Evolutionary conservation across 1,140 invertebrate genomes (phyloP).

Genomic region (Chrysoperla carnea): DNA sequence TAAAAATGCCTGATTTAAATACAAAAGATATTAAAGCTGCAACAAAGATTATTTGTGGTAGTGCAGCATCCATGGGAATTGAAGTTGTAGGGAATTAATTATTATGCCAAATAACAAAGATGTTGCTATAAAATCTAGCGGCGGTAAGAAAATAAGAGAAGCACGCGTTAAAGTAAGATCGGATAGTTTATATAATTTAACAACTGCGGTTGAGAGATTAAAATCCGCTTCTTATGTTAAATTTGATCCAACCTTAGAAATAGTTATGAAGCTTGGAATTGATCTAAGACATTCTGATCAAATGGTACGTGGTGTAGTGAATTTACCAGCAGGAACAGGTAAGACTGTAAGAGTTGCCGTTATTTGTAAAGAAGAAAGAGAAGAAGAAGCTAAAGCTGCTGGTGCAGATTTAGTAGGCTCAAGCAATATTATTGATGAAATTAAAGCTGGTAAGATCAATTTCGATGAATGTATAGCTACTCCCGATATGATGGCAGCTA

Average conservation of each 20-base stretch:
- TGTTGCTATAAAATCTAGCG: no score
- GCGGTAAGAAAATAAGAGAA: no score
- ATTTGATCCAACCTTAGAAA: conserved; percentile 1
- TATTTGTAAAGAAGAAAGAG: conserved; percentile 1
- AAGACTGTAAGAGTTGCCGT: conserved; percentile 3
- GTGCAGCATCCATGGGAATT: no score
- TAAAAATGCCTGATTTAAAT: no score
- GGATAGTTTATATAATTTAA: no score
- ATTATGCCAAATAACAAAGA: no score
- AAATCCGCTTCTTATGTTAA: conserved; percentile 1
- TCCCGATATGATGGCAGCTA: conserved; percentile 2
- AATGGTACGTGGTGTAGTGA: conserved; percentile 2
- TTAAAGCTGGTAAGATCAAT: conserved; percentile 2
- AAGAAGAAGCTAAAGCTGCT: conserved; percentile 3
- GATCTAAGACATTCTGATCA: conserved; percentile 5
- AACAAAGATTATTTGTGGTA: no score
- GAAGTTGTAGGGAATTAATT: no score
- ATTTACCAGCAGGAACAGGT: conserved; percentile 4
- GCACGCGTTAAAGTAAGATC: no score
- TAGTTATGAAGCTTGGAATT: conserved; percentile 3
- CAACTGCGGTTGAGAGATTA: background rate
- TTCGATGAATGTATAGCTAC: conserved; percentile 4
- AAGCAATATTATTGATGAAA: conserved; percentile 2
- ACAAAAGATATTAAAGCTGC: no score
- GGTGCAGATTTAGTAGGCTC: conserved; percentile 5